Evolutionary conservation across 2,113 vertebrate genomes (phyloP), one percentile per base, ranked within the genome.

Genomic region (Isichthys henryi): DNA sequence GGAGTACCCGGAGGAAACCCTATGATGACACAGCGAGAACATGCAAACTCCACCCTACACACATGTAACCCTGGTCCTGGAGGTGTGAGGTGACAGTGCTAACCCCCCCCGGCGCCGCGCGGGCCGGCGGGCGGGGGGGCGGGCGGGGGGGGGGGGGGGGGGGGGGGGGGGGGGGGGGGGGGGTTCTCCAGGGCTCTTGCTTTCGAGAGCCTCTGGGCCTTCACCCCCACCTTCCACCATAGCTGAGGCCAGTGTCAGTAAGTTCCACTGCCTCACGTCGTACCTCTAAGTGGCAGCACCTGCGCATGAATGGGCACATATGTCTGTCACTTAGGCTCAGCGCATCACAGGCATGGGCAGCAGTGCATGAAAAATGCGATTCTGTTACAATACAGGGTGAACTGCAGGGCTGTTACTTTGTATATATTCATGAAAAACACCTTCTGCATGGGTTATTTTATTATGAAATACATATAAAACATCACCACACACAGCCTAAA

Each of bases 311-410:
- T 77, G 70, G 31, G 15, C 15, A 5, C 74, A 39, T 80, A 80
- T 80, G 74, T 80, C 74, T 80, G 74, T 80, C 74, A 80, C 74
- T 80, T 80, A 80, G 74, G 15, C 74, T 39, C 74, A 80, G 15
- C 17, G 15, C 17, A 43, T 80, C 74, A 19, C 74, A 80, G 35
- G 74, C 74, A 80, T 80, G 74, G 35, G 74, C 74, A 21, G 4
- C 74, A 80, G 74, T 80, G 35, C 74, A 43, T 80, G 74, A 80
- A 43, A 80, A 80, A 80, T 43, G 74, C 15, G 1, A 80, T 80
- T 80, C 5, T 80, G 74, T 80, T 80, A 80, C 35, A 80, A 80
- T 43, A 80, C 74, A 19, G 74, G 43, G 15, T 80, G 74, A 80
- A 80, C 74, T 43, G 35, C 15, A 2, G 1, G 74, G 35, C 35